Evolutionary conservation across 2,888 invertebrate genomes (phyloP), one percentile per base, ranked within the genome.

Genomic region (Dicyrtoma fusca): DNA sequence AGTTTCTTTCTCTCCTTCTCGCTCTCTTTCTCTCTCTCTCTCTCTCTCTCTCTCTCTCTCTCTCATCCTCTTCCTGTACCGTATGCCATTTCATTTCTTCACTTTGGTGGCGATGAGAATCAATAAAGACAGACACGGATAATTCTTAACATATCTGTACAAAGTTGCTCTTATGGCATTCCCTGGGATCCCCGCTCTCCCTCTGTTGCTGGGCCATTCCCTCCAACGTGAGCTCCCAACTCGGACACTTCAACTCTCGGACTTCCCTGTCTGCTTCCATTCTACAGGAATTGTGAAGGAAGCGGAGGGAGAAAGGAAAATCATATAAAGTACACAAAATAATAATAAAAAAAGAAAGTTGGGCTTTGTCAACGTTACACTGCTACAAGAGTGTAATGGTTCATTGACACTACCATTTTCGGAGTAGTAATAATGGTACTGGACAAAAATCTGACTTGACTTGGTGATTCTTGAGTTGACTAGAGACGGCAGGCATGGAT

Each of bases 351-450:
- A 61, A n/a, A 49, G 5, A 21, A 65, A 65, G 17, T 65, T 26
- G 17, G n/a, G n/a, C n/a, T n/a, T n/a, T n/a, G n/a, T n/a, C n/a
- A n/a, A 51, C 26, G 51, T 69, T 69, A 26, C 44, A 47, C 69
- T 21, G 61, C 59, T 45, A 68, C 42, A 34, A 57, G 55, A 68
- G 21, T 69, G 69, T 69, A 69, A 69, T 69, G 69, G 69, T 59
- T 69, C 69, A 69, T 69, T 59, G 61, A 59, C 59, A 69, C n/a
- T 59, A 42, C 26, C 13, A 69, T 69, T 69, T 59, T 61, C 59
- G 11, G 57, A n/a, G 61, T 45, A 57, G 44, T 69, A 57, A 34
- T 45, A 64, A 47, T 47, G 47, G 23, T 23, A 64, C n/a, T 26
- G 34, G 57, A 11, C 21, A 34, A 34, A 34, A 34, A 34, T 34